Evolutionary conservation across 2,888 invertebrate genomes (phyloP).

Genomic region (Drosophila ezoana): DNA sequence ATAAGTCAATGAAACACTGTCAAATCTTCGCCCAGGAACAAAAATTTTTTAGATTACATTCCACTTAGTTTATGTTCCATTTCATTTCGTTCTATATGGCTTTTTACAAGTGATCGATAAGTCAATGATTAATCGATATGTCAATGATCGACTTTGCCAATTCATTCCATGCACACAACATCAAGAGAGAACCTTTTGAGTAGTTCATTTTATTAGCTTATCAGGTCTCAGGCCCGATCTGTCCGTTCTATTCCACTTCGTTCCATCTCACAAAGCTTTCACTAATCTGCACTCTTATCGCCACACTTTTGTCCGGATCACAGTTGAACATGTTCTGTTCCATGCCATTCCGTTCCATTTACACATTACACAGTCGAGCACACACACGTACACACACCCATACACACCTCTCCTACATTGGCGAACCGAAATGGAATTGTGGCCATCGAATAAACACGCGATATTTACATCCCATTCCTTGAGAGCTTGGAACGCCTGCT

Average conservation of each 20-base stretch:
- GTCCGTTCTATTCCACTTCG: background rate
- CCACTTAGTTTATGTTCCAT: background rate
- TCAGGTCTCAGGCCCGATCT: too few relatives aligned
- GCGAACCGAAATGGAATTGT: slow-evolving; percentile 20
- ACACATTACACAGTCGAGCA: background rate
- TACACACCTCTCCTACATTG: slow-evolving; percentile 5
- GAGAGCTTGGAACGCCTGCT: slow-evolving; percentile 38
- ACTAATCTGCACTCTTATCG: background rate
- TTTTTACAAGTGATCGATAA: background rate
- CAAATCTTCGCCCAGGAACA: background rate
- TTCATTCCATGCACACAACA: background rate
- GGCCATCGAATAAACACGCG: background rate
- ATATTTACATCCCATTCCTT: slow-evolving; percentile 2
- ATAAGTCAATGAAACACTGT: background rate
- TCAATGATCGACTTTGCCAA: background rate
- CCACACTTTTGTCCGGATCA: background rate
- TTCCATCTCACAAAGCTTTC: background rate
- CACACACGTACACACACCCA: background rate
- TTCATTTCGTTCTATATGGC: background rate
- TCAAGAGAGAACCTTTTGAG: too few relatives aligned
- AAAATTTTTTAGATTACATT: background rate
- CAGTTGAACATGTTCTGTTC: slow-evolving; percentile 6
- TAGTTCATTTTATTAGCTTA: too few relatives aligned
- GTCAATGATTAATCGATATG: background rate
- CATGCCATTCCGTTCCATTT: slow-evolving; percentile 6